These are phyloP conservation scores for Adelognathus sp. DNA, from an alignment of 2,888 invertebrate species.

Conservation along the genomic window DNA sequence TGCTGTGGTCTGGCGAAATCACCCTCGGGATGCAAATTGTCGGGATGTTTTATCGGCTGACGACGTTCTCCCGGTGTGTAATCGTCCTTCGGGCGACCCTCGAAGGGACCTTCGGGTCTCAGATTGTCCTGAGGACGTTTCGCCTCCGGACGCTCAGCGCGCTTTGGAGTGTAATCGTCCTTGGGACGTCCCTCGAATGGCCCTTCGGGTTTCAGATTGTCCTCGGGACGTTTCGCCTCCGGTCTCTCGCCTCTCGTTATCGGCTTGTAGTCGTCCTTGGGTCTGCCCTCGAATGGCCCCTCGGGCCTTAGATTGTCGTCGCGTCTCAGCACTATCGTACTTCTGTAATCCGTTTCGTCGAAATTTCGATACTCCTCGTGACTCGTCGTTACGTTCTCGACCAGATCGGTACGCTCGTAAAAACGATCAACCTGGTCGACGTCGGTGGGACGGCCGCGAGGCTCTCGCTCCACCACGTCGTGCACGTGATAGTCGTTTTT, in stretches of 20 bases:
- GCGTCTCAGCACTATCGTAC: slow-evolving; percentile 73
- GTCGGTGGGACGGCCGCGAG: slow-evolving; percentile 86
- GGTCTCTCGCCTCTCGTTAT: slow-evolving; percentile 72
- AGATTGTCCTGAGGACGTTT: slow-evolving; percentile 75
- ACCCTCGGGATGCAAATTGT: slow-evolving; percentile 80
- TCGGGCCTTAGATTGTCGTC: slow-evolving; percentile 78
- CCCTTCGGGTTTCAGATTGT: slow-evolving; percentile 78
- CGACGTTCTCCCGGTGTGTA: slow-evolving; percentile 82
- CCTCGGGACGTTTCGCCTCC: slow-evolving; percentile 61
- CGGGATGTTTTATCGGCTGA: slow-evolving; percentile 73
- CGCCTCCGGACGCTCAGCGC: slow-evolving; percentile 49
- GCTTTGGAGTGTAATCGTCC: slow-evolving; percentile 69
- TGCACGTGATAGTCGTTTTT: slow-evolving; percentile 65
- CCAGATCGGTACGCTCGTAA: slow-evolving; percentile 74
- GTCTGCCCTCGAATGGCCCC: slow-evolving; percentile 82
- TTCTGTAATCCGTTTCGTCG: slow-evolving; percentile 83
- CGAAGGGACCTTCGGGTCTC: slow-evolving; percentile 82
- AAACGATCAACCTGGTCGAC: slow-evolving; percentile 82
- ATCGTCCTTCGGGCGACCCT: slow-evolving; percentile 79
- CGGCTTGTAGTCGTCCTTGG: slow-evolving; percentile 71
- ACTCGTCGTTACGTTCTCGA: slow-evolving; percentile 88
- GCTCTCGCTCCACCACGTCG: slow-evolving; percentile 67
- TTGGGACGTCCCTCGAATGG: slow-evolving; percentile 81
- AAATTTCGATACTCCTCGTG: slow-evolving; percentile 86
- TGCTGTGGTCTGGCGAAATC: slow-evolving; percentile 82